Percentiles rank a stretch among this genome's conserved stretches.
These are phyloP conservation scores for Belgica antarctica DNA, from an alignment of 2,888 invertebrate species.

Conservation along the genomic window DNA sequence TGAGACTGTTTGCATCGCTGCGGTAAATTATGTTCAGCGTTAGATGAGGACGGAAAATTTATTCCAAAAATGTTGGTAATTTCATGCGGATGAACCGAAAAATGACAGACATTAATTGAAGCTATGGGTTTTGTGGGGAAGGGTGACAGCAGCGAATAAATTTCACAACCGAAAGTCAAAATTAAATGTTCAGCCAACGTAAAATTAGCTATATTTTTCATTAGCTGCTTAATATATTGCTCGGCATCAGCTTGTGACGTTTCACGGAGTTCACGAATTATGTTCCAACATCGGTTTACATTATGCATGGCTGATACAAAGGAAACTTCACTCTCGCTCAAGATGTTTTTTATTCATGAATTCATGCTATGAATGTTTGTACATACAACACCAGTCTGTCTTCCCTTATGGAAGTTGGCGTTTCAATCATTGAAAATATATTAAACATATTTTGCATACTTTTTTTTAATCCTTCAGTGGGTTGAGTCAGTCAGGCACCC, in stretches of 20 bases:
- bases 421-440: background rate
- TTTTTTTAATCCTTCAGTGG: background rate
- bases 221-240: background rate
- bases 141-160: slow-evolving; percentile 17
- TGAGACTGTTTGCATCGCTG: background rate
- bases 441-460: background rate
- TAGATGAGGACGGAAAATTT: background rate
- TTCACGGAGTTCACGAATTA: too few relatives aligned
- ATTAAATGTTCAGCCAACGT: slow-evolving; percentile 28
- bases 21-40: background rate
- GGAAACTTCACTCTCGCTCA: background rate
- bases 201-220: slow-evolving; percentile 20
- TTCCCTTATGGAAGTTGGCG: too few relatives aligned
- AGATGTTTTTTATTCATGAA: too few relatives aligned
- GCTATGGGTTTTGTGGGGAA: background rate
- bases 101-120: slow-evolving; percentile 33
- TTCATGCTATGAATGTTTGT: too few relatives aligned
- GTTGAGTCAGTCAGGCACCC: too few relatives aligned
- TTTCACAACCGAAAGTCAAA: slow-evolving; percentile 23
- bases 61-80: slow-evolving; percentile 18
- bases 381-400: too few relatives aligned
- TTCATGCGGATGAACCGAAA: slow-evolving; percentile 8
- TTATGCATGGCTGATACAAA: too few relatives aligned
- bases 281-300: background rate
- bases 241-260: too few relatives aligned